Evolutionary conservation across 2,888 invertebrate genomes (phyloP).

Genomic region (Cephus pulcher): DNA sequence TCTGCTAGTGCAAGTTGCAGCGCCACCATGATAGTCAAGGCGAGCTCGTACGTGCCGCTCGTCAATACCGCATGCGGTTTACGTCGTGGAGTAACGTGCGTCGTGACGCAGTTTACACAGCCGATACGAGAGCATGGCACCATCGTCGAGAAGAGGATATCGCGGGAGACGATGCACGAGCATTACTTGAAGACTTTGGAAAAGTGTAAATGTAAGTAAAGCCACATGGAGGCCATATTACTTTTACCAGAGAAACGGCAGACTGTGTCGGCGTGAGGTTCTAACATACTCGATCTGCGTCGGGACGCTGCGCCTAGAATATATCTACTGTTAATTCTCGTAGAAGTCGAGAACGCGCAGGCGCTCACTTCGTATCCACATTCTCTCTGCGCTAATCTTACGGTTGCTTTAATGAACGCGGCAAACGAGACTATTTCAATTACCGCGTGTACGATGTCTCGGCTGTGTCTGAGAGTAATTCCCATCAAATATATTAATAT

Average conservation of each 20-base stretch:
- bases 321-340: background rate
- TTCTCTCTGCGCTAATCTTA: background rate
- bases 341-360: background rate
- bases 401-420: background rate
- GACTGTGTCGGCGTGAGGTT: background rate
- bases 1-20: constrained; percentile 18
- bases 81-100: constrained; percentile 19
- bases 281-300: background rate
- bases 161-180: constrained; percentile 50
- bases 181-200: constrained; percentile 56
- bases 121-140: constrained; percentile 6
- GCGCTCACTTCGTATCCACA: background rate
- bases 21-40: constrained; percentile 23
- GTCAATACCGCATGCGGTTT: constrained; percentile 15
- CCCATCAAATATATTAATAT: background rate
- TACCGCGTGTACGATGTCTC: background rate
- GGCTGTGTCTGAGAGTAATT: background rate
- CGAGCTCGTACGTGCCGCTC: constrained; percentile 26
- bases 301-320: background rate
- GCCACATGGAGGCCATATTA: constrained; percentile 3
- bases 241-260: background rate
- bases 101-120: constrained; percentile 10
- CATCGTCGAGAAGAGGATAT: constrained; percentile 15
- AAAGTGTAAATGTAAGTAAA: constrained; percentile 62
- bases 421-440: background rate